phyloP scores from a whole-genome alignment of 2,888 invertebrate genomes.

The Pterostichus niger region DNA sequence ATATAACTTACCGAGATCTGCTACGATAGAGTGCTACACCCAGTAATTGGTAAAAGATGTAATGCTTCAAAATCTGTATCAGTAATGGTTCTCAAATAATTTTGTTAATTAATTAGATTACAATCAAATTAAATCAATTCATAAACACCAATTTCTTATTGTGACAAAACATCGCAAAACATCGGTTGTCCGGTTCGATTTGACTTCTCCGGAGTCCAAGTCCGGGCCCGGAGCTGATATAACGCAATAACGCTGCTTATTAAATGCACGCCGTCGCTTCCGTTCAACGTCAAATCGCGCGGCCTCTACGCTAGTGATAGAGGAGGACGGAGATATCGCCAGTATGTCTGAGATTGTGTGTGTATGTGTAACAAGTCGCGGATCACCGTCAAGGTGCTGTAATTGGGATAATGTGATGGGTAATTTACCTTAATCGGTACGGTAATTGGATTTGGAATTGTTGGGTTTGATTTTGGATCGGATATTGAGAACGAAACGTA shows the following conservation, averaged over 20 bases:
- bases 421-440: neutral
- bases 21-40: too few relatives aligned
- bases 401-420: constrained; percentile 36
- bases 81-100: too few relatives aligned
- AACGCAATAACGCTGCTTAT: constrained; percentile 74
- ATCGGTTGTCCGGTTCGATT: constrained; percentile 62
- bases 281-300: constrained; percentile 72
- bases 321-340: constrained; percentile 2
- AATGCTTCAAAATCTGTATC: too few relatives aligned
- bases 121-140: neutral
- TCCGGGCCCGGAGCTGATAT: constrained; percentile 63
- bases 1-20: too few relatives aligned
- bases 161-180: constrained; percentile 37
- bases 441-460: neutral
- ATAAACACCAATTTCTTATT: neutral
- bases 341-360: neutral
- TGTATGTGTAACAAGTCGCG: neutral
- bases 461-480: too few relatives aligned
- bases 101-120: too few relatives aligned
- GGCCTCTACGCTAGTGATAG: constrained; percentile 53
- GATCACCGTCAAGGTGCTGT: constrained; percentile 3
- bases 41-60: too few relatives aligned
- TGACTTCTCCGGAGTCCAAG: neutral
- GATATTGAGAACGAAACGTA: too few relatives aligned
- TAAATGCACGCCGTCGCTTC: constrained; percentile 74